Conservation (phyloP, 1,140 invertebrate species). For the Drosophila sucinea region DNA sequence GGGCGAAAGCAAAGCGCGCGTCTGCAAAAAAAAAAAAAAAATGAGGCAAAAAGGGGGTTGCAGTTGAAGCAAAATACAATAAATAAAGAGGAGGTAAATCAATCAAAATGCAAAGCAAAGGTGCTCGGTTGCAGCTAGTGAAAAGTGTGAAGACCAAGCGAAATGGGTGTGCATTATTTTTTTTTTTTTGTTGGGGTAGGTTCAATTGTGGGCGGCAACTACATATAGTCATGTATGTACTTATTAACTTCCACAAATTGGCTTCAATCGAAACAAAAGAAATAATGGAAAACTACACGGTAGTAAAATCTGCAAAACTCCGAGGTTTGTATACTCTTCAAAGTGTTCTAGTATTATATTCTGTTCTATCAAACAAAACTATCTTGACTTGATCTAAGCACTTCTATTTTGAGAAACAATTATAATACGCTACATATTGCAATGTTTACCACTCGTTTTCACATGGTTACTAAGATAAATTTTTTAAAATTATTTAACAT, state of each 20-base stretch:
- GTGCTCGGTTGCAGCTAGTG: slow-evolving; percentile 33
- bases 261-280: slow-evolving; percentile 8
- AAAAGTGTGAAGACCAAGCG: slow-evolving; percentile 11
- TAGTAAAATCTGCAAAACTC: not conserved
- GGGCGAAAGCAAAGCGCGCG: slow-evolving; percentile 6
- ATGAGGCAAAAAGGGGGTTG: slow-evolving; percentile 34
- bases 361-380: too few relatives aligned
- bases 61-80: slow-evolving; percentile 11
- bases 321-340: not conserved
- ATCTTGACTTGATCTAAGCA: too few relatives aligned
- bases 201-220: not conserved
- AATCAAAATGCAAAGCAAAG: slow-evolving; percentile 11
- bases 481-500: too few relatives aligned
- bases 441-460: too few relatives aligned
- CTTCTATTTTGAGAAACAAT: too few relatives aligned
- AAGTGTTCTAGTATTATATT: not conserved
- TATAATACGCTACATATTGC: too few relatives aligned
- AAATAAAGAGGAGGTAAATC: not conserved
- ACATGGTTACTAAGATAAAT: too few relatives aligned
- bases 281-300: not conserved
- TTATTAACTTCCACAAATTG: slow-evolving; percentile 8
- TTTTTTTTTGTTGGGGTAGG: slow-evolving; percentile 22
- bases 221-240: not conserved
- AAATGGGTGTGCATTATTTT: not conserved
- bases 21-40: slow-evolving; percentile 17